A percentile compares a stretch with the other conserved stretches of the same genome.
phyloP scores from a whole-genome alignment of 1,140 invertebrate genomes.

The Drosophila sulfurigaster region DNA sequence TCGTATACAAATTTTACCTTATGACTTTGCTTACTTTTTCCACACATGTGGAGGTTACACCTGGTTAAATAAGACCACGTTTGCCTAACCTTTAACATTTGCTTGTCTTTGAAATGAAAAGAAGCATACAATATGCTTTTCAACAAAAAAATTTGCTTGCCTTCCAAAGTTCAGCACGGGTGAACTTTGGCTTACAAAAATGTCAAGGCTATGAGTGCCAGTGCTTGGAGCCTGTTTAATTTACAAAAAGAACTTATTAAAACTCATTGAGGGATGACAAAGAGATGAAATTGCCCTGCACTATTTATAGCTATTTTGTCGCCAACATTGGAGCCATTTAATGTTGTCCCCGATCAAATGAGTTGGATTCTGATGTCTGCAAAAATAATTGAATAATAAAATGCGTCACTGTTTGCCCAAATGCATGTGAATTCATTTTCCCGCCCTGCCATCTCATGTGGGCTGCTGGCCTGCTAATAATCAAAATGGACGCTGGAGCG shows the following conservation, averaged over 20 bases:
- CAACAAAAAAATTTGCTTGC: slow-evolving; percentile 54
- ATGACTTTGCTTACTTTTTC: neutral
- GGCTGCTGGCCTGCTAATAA: slow-evolving; percentile 64
- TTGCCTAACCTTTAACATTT: slow-evolving; percentile 55
- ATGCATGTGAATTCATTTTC: slow-evolving; percentile 26
- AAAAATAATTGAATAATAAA: slow-evolving; percentile 68
- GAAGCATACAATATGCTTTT: slow-evolving; percentile 31
- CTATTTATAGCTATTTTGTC: slow-evolving; percentile 46
- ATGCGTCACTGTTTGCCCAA: slow-evolving; percentile 33
- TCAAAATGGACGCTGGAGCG: slow-evolving; percentile 69
- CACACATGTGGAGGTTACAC: neutral
- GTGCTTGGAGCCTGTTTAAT: slow-evolving; percentile 15
- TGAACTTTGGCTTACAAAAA: slow-evolving; percentile 35
- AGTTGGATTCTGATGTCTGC: slow-evolving; percentile 31
- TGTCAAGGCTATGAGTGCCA: slow-evolving; percentile 34
- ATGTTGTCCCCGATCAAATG: slow-evolving; percentile 34
- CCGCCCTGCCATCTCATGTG: neutral
- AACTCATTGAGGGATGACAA: slow-evolving; percentile 1
- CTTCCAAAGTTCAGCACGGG: slow-evolving; percentile 10
- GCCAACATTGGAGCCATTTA: slow-evolving; percentile 22
- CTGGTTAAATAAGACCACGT: slow-evolving; percentile 28
- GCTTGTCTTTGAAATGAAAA: slow-evolving; percentile 6
- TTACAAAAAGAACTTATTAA: slow-evolving; percentile 19
- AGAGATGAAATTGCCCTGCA: slow-evolving; percentile 27
- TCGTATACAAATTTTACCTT: neutral